A percentile compares a stretch with the other conserved stretches of the same genome.
Evolutionary conservation across 2,797 vertebrate species (phyloP).

Genomic region (Stomatorhinus walkeri): DNA sequence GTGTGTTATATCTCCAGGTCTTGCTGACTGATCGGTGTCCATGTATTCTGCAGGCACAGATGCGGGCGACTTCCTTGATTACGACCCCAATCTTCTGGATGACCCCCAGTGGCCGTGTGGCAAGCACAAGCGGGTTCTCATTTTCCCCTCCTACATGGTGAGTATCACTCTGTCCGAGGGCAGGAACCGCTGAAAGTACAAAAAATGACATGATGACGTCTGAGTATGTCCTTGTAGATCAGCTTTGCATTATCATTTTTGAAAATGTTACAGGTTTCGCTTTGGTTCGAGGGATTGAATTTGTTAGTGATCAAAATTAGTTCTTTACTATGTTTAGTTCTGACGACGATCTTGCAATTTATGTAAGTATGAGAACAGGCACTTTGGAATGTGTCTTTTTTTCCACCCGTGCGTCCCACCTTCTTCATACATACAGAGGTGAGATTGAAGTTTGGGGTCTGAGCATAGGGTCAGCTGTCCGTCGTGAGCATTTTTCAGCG

Average conservation of each 20-base stretch:
- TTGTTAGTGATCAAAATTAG: neutral
- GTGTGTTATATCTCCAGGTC: neutral
- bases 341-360: neutral
- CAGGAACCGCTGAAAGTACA: neutral
- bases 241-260: neutral
- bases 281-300: neutral
- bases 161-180: slow-evolving; percentile 34
- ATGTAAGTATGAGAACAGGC: neutral
- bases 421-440: neutral
- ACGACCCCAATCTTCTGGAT: slow-evolving; percentile 71
- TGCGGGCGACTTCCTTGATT: slow-evolving; percentile 64
- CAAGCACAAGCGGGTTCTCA: slow-evolving; percentile 73
- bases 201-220: neutral
- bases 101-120: slow-evolving; percentile 76
- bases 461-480: neutral
- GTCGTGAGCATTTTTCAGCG: neutral
- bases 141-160: slow-evolving; percentile 76
- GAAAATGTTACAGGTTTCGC: neutral
- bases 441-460: neutral
- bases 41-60: slow-evolving; percentile 54
- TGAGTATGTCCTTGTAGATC: neutral
- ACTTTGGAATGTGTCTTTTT: neutral
- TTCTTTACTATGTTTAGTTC: neutral
- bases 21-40: neutral
- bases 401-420: neutral